Conservation (phyloP, 2,797 vertebrate species). For the Odontamblyopus lacepedii region DNA sequence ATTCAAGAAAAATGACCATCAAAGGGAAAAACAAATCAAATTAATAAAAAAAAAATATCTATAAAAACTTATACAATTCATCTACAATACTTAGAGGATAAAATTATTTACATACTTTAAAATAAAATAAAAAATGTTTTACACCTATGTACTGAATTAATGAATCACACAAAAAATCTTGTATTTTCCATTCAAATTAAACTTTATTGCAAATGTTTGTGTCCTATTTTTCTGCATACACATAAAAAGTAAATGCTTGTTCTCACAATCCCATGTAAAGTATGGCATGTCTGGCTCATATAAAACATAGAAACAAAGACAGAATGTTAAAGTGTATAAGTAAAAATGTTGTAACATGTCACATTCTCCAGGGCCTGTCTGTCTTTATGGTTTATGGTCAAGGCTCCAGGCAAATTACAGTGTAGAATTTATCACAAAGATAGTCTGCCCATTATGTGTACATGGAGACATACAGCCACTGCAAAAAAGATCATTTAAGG, state of each 20-base stretch:
- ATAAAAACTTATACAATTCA: background rate
- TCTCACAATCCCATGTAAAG: background rate
- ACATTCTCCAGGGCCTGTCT: background rate
- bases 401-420: background rate
- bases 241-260: no score
- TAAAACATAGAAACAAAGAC: background rate
- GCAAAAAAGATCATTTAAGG: constrained; percentile 32
- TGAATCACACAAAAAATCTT: background rate
- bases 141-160: background rate
- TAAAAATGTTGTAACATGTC: background rate
- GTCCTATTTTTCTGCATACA: no score
- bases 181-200: background rate
- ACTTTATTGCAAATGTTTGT: background rate
- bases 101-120: background rate
- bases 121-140: background rate
- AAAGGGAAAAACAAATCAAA: background rate
- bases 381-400: background rate
- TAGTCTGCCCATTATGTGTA: constrained; percentile 59
- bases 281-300: no score
- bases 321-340: background rate
- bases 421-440: background rate
- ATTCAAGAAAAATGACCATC: background rate
- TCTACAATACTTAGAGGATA: no score
- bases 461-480: constrained; percentile 77
- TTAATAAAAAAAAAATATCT: background rate